These are phyloP conservation scores for Colostygia pectinataria DNA, from an alignment of 2,888 invertebrate genomes.

Conservation along the genomic window DNA sequence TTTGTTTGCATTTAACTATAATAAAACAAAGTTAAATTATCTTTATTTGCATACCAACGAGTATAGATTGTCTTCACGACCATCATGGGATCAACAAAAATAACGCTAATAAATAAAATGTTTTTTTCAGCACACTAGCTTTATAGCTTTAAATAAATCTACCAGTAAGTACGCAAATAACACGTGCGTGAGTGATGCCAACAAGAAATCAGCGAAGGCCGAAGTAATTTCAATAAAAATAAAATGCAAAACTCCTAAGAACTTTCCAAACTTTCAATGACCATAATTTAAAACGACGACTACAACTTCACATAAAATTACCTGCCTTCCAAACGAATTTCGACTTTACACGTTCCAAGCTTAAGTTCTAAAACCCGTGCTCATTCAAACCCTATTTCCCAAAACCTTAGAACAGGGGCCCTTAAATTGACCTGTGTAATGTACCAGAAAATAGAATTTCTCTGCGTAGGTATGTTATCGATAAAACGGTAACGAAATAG, in stretches of 20 bases:
- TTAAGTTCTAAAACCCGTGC: slow-evolving; percentile 6
- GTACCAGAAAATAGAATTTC: slow-evolving; percentile 73
- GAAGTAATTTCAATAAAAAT: slow-evolving; percentile 7
- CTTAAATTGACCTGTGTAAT: slow-evolving; percentile 64
- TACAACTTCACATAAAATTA: slow-evolving; percentile 20
- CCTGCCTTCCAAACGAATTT: slow-evolving; percentile 1
- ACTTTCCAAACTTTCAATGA: slow-evolving; percentile 22
- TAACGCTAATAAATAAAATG: no score
- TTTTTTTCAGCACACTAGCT: no score
- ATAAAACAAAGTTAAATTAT: no score
- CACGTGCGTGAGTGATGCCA: no score
- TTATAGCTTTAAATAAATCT: no score
- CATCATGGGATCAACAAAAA: no score
- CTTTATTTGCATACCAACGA: no score
- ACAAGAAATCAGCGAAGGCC: no score
- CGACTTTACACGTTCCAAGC: slow-evolving; percentile 1
- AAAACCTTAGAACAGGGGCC: slow-evolving; percentile 35
- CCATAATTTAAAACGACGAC: slow-evolving; percentile 26
- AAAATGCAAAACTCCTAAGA: slow-evolving; percentile 11
- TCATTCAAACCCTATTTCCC: slow-evolving; percentile 5
- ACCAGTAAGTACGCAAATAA: no score
- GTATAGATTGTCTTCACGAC: no score
- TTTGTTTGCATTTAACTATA: no score
- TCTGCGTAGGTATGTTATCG: slow-evolving; percentile 52
- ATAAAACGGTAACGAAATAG: slow-evolving; percentile 39